Conservation (phyloP, 2,113 vertebrate species). For the Felis catus region F.catus_Fca126_mat1.0 CM031428.1:22186001-22186500, state of each 20-base stretch:
- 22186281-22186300: not conserved
- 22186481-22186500: not conserved
- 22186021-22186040: not conserved
- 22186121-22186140: not conserved
- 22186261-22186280: not conserved
- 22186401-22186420: not conserved
- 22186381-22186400: too few species aligned
- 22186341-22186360: not conserved
- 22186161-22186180: not conserved
- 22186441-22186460: not conserved
- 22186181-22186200: not conserved
- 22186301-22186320: not conserved
- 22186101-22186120: not conserved
- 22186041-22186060: not conserved
- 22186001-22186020: not conserved
- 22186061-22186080: not conserved
- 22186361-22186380: not conserved
- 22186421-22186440: not conserved
- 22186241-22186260: not conserved
- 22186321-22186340: not conserved
- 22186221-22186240: not conserved
- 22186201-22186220: constrained; percentile 23
- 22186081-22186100: not conserved
- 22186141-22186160: not conserved
- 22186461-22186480: not conserved